Evolutionary conservation across 2,888 invertebrate species (phyloP).

Genomic region (Nebria salina): DNA sequence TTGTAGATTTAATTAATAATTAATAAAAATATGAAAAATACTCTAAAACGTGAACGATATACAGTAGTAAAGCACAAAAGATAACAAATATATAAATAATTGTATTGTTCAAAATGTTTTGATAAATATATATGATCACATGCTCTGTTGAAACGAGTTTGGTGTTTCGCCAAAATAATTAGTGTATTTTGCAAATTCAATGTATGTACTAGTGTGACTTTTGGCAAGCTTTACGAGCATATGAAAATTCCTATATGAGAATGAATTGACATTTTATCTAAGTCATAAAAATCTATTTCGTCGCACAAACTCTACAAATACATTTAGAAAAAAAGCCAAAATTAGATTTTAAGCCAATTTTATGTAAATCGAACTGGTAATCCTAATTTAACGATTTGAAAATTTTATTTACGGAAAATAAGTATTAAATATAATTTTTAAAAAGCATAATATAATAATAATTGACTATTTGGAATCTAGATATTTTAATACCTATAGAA

Average conservation of each 20-base stretch:
- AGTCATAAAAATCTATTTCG: not conserved
- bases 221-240: slow-evolving; percentile 2
- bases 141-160: slow-evolving; percentile 19
- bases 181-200: not conserved
- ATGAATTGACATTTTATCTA: not conserved
- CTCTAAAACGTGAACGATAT: too few relatives aligned
- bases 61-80: too few relatives aligned
- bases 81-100: too few relatives aligned
- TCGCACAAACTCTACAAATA: not conserved
- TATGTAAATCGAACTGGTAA: not conserved
- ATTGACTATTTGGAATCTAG: too few relatives aligned
- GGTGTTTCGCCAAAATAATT: slow-evolving; percentile 30
- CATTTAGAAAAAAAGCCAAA: not conserved
- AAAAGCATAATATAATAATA: too few relatives aligned
- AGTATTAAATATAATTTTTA: too few relatives aligned
- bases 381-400: too few relatives aligned
- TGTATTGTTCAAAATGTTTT: too few relatives aligned
- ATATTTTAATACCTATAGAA: too few relatives aligned
- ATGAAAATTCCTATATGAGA: not conserved
- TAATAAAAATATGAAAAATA: not conserved
- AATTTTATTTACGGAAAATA: too few relatives aligned
- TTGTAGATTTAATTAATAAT: slow-evolving; percentile 6
- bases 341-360: not conserved
- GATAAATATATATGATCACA: not conserved
- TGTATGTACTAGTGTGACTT: not conserved